Percentiles rank a stretch among this genome's conserved stretches.
phyloP scores from a whole-genome alignment of 2,888 invertebrate genomes.

The Dryadula phaetusa region DNA sequence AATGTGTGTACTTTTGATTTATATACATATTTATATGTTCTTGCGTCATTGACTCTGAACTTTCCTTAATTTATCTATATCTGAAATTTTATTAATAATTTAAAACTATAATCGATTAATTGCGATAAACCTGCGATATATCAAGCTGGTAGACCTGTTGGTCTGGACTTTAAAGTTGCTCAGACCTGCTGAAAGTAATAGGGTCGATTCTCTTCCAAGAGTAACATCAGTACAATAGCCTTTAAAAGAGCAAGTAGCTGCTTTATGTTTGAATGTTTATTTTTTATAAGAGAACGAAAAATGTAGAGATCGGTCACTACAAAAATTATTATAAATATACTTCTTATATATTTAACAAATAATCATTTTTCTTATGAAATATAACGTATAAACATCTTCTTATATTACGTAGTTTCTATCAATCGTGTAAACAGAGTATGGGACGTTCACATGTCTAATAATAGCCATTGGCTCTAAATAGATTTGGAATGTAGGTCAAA shows the following conservation, averaged over 20 bases:
- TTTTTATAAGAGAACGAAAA: too few relatives aligned
- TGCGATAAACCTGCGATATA: too few relatives aligned
- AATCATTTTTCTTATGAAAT: not conserved
- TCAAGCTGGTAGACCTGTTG: too few relatives aligned
- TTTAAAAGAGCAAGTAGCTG: too few relatives aligned
- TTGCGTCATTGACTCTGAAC: conserved; percentile 12
- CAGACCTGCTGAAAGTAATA: too few relatives aligned
- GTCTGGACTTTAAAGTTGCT: too few relatives aligned
- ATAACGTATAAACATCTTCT: not conserved
- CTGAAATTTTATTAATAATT: not conserved
- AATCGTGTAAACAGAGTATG: conserved; percentile 24
- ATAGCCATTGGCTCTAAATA: conserved; percentile 41
- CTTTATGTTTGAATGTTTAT: too few relatives aligned
- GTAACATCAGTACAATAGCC: too few relatives aligned
- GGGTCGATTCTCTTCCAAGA: too few relatives aligned
- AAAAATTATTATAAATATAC: not conserved
- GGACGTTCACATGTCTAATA: conserved; percentile 41
- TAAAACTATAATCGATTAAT: too few relatives aligned
- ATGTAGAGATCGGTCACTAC: too few relatives aligned
- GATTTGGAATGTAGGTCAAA: conserved; percentile 38
- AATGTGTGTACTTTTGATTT: not conserved
- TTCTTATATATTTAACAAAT: not conserved
- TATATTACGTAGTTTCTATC: conserved; percentile 3
- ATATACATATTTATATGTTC: not conserved
- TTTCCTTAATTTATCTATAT: not conserved